Percentiles rank a stretch among this genome's conserved stretches.
Conservation (phyloP, 2,113 vertebrate genomes). For the Ammospiza nelsoni region DNA sequence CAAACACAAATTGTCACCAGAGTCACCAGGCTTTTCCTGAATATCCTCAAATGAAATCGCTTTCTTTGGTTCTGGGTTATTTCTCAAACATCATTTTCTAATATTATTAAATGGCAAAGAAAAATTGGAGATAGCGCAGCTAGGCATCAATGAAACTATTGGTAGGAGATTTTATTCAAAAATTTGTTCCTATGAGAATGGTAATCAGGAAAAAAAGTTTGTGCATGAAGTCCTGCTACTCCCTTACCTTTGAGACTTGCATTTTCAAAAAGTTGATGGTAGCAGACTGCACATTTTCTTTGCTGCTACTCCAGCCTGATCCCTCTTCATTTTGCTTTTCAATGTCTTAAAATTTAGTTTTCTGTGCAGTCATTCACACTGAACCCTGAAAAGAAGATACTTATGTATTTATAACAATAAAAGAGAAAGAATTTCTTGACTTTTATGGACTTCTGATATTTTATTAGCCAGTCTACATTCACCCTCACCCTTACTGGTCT, state of each 20-base stretch:
- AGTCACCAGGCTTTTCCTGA: neutral
- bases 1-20: neutral
- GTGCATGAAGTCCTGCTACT: neutral
- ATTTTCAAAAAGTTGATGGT: conserved; percentile 25
- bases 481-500: conserved; percentile 21
- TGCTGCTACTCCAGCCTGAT: neutral
- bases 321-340: conserved; percentile 17
- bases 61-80: neutral
- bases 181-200: neutral
- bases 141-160: neutral
- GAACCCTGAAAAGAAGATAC: conserved; percentile 16
- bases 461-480: conserved; percentile 29
- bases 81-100: neutral
- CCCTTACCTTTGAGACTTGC: neutral
- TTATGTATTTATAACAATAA: conserved; percentile 43
- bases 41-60: neutral
- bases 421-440: conserved; percentile 24
- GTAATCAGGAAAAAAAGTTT: neutral
- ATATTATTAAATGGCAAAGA: neutral
- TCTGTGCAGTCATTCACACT: conserved; percentile 8
- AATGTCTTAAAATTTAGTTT: conserved; percentile 43
- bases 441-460: conserved; percentile 48
- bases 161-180: neutral
- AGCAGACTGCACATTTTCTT: neutral
- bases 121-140: neutral